Percentiles rank a stretch among this genome's conserved stretches.
phyloP scores from a whole-genome alignment of 2,113 vertebrate genomes.

The Dasyprocta punctata region DNA sequence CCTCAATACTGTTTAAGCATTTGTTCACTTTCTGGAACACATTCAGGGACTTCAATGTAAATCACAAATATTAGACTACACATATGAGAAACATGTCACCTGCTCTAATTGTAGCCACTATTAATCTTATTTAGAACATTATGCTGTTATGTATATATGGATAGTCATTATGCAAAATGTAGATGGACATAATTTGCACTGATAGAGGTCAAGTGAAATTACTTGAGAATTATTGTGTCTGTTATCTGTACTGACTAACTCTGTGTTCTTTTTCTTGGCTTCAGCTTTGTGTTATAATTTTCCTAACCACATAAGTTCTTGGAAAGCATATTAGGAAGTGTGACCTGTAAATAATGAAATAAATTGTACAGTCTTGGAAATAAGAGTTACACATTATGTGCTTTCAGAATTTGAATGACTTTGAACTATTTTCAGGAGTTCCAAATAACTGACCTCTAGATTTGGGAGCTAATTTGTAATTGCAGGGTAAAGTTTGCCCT shows the following conservation, averaged over 20 bases:
- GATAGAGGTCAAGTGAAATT: background rate
- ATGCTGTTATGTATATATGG: background rate
- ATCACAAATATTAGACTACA: background rate
- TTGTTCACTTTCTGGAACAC: background rate
- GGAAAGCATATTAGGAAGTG: background rate
- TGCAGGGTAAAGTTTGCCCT: background rate
- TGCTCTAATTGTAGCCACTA: background rate
- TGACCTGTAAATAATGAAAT: background rate
- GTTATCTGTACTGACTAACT: background rate
- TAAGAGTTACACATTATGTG: background rate
- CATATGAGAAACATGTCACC: background rate
- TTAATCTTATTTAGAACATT: background rate
- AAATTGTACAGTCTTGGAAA: background rate
- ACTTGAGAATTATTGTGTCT: background rate
- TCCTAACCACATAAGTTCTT: background rate
- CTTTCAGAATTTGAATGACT: slow-evolving; percentile 13
- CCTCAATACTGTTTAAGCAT: background rate
- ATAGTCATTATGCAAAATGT: background rate
- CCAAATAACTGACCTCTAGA: background rate
- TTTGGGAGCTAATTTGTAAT: background rate
- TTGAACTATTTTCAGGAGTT: background rate
- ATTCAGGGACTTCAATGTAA: background rate
- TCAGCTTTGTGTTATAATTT: background rate
- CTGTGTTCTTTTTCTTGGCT: background rate
- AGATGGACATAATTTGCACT: background rate